Evolutionary conservation across 2,797 vertebrate species (phyloP).

Genomic region (Acipenser oxyrinchus): DNA sequence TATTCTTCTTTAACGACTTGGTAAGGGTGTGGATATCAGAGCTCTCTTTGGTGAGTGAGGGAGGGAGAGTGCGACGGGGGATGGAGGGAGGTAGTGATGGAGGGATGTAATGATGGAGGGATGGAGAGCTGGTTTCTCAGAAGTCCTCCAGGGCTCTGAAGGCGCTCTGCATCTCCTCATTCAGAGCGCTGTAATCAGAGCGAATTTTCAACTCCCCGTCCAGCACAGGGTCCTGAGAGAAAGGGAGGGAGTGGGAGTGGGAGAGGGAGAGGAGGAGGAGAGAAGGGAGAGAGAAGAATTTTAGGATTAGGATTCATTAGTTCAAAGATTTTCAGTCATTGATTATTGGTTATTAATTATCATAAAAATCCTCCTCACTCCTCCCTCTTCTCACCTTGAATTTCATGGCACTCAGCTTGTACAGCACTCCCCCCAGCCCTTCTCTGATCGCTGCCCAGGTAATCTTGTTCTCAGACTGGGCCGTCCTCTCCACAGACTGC

Average conservation of each 20-base stretch:
- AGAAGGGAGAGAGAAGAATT: background rate
- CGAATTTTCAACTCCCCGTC: slow-evolving; percentile 38
- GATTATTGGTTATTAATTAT: no score
- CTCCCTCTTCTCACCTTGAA: slow-evolving; percentile 31
- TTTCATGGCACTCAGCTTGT: slow-evolving; percentile 47
- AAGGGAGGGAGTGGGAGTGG: background rate
- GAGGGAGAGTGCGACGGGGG: no score
- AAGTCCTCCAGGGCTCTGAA: slow-evolving; percentile 41
- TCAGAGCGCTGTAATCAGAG: slow-evolving; percentile 25
- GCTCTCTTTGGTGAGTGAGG: no score
- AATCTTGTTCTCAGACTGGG: slow-evolving; percentile 28
- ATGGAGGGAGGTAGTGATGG: no score
- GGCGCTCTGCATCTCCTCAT: slow-evolving; percentile 40
- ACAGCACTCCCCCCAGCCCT: slow-evolving; percentile 36
- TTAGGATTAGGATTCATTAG: background rate
- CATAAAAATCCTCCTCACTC: no score
- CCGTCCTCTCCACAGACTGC: slow-evolving; percentile 36
- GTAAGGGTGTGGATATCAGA: no score
- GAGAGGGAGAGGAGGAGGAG: background rate
- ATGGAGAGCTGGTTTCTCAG: no score
- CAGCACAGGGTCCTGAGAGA: slow-evolving; percentile 31
- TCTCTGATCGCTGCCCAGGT: slow-evolving; percentile 43
- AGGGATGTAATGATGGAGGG: no score
- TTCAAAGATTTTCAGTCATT: background rate
- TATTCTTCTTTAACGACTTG: no score